Percentiles rank a stretch among this genome's conserved stretches.
These are phyloP conservation scores for Adelosebastes latens DNA, from an alignment of 2,797 vertebrate genomes.

Conservation along the genomic window DNA sequence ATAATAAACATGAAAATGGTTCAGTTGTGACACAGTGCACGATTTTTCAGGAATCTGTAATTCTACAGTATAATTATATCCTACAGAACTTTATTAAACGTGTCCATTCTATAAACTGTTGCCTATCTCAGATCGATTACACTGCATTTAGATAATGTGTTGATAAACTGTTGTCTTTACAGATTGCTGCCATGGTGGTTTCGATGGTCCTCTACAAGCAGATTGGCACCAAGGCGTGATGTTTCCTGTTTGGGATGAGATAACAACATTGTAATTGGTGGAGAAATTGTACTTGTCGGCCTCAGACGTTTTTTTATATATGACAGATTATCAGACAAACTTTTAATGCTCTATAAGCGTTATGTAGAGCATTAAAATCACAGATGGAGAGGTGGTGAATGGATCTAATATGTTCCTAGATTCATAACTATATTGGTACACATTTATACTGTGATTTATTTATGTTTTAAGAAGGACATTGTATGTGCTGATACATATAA, in stretches of 20 bases:
- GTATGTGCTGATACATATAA: conserved; percentile 30
- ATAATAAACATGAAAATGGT: not conserved
- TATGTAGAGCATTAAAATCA: not conserved
- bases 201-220: conserved; percentile 76
- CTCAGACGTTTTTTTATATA: not conserved
- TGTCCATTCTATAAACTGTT: not conserved
- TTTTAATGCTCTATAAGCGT: not conserved
- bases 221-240: conserved; percentile 29
- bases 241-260: not conserved
- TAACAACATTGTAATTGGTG: not conserved
- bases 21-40: not conserved
- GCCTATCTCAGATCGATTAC: not conserved
- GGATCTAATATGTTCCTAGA: not conserved
- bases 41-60: not conserved
- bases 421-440: conserved; percentile 1
- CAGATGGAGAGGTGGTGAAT: not conserved
- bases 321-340: not conserved
- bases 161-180: conserved; percentile 34
- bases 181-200: conserved; percentile 82
- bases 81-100: not conserved
- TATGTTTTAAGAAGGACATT: conserved; percentile 21
- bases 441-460: conserved; percentile 49
- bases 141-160: not conserved
- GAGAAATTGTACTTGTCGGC: not conserved
- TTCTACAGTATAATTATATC: not conserved